Base-by-base conservation (phyloP, 2,113 vertebrate species). In the Pelobates fuscus region DNA sequence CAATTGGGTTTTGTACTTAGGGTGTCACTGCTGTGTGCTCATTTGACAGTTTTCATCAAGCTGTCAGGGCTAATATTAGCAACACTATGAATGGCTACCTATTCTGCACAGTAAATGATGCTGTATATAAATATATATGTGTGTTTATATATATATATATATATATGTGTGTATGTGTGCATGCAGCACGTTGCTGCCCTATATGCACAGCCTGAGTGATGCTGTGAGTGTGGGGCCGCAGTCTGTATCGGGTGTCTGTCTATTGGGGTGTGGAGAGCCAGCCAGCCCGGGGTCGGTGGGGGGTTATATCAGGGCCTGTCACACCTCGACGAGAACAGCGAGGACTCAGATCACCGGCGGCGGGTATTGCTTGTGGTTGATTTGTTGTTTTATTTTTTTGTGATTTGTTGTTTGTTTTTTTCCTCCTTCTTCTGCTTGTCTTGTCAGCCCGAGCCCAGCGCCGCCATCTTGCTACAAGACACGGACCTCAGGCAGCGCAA, bases 391-490 rank as follows among this genome's bases (percentile, higher is more conserved):
- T 4, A 12, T 17, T 49, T 49, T 17, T 18, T 14, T n/a, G n/a
- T n/a, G 32, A 37, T 6, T 37, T 37, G 32, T 37, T 49, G 5
- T 17, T 49, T 49, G 12, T 49, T 17, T 49, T 49, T 17, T 18
- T 14, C 17, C 44, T 49, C 4, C 10, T 62, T 30, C 26, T 62
- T 32, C 3, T 59, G 66, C 71, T 75, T 57, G 62, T 67, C 63
- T 67, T 49, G 62, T 75, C 71, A 75, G 52, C 71, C 71, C 71
- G 71, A 75, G 37, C 71, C 71, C 54, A 75, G 54, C 54, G 66
- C 71, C 71, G 71, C 71, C 71, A 75, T 75, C 63, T 75, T 75
- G 71, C 52, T 75, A 75, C 63, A 75, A 75, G 71, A 75, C 52
- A 44, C 71, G 71, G 71, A 66, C 61, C 71, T 74, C 44, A 62